Percentiles rank a stretch among this genome's conserved stretches.
phyloP scores from a whole-genome alignment of 2,888 invertebrate species.

The Lysandra bellargus region DNA sequence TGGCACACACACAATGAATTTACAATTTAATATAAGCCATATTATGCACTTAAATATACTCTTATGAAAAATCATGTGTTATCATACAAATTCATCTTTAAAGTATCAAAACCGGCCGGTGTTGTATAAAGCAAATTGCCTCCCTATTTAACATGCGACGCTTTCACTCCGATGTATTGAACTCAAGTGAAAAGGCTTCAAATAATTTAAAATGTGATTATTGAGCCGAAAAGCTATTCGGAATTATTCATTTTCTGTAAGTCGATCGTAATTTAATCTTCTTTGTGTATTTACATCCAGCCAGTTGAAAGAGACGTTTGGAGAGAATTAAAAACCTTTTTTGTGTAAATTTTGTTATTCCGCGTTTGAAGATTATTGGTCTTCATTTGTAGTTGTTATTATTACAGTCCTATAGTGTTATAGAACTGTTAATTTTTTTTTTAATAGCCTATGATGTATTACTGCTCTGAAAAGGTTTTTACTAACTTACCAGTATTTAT shows the following conservation, averaged over 20 bases:
- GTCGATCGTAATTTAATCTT: slow-evolving; percentile 44
- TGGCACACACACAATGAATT: no score
- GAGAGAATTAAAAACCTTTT: slow-evolving; percentile 20
- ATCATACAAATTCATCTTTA: not conserved
- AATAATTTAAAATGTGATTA: slow-evolving; percentile 54
- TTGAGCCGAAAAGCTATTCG: slow-evolving; percentile 43
- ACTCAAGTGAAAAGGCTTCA: slow-evolving; percentile 50
- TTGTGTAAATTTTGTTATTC: no score
- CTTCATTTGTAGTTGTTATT: no score
- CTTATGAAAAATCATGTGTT: not conserved
- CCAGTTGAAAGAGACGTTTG: slow-evolving; percentile 29
- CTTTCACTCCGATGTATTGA: slow-evolving; percentile 44
- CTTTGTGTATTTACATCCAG: slow-evolving; percentile 34
- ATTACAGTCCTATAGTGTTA: no score
- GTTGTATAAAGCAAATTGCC: slow-evolving; percentile 44
- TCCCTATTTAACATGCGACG: slow-evolving; percentile 48
- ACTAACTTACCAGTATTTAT: no score
- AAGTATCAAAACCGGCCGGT: not conserved
- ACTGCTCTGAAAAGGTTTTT: no score
- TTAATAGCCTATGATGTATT: no score
- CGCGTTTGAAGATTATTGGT: no score
- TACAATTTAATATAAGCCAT: no score
- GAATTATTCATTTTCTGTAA: slow-evolving; percentile 44
- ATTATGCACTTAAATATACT: not conserved
- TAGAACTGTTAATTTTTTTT: no score